These are phyloP conservation scores for Xylocopa sonorina DNA, from an alignment of 1,140 invertebrate genomes.

Conservation along the genomic window DNA sequence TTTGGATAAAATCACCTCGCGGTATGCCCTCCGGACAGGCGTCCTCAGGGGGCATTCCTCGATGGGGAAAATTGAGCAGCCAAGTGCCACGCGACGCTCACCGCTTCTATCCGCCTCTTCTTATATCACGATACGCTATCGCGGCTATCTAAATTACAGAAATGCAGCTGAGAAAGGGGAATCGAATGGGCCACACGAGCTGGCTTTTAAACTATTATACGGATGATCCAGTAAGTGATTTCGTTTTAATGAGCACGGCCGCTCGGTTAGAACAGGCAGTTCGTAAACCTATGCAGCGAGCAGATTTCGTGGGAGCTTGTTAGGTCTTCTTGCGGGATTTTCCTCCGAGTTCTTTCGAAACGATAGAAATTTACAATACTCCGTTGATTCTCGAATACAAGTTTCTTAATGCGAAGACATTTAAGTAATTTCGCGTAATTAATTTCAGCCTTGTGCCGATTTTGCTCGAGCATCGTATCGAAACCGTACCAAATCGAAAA, in stretches of 20 bases:
- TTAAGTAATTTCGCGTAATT: no score
- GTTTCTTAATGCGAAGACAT: no score
- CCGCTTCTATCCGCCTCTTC: not conserved
- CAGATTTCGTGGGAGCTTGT: not conserved
- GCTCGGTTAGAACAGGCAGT: not conserved
- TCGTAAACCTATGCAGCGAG: not conserved
- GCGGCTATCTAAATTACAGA: constrained; percentile 33
- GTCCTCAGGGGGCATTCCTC: not conserved
- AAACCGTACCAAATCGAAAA: no score
- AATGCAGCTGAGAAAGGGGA: not conserved
- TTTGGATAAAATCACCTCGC: constrained; percentile 28
- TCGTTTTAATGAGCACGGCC: not conserved
- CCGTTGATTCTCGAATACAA: no score
- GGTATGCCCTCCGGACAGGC: not conserved
- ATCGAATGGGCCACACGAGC: not conserved
- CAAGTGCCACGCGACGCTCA: constrained; percentile 39
- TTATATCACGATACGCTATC: constrained; percentile 25
- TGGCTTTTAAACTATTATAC: not conserved
- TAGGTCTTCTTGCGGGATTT: not conserved
- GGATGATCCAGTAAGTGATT: not conserved
- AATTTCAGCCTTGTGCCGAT: no score
- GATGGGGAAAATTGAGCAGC: constrained; percentile 3
- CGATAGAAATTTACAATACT: no score
- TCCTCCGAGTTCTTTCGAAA: no score
- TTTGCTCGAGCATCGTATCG: no score